Evolutionary conservation across 1,140 invertebrate species (phyloP).

Genomic region (Coenobita brevimanus): DNA sequence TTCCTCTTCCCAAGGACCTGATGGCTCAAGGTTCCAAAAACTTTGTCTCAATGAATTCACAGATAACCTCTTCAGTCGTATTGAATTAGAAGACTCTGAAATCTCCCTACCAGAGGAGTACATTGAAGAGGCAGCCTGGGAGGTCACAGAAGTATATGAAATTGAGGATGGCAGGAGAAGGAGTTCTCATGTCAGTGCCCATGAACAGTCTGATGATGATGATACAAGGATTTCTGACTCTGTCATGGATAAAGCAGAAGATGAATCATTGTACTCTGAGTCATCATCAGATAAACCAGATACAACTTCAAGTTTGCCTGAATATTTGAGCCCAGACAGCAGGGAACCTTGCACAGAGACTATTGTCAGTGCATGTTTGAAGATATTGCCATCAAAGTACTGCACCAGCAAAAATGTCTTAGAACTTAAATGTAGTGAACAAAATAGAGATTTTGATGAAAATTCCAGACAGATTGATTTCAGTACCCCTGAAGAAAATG

Average conservation of each 20-base stretch:
- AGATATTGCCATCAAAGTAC: too few relatives aligned
- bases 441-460: too few relatives aligned
- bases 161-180: background rate
- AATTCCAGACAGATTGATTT: too few relatives aligned
- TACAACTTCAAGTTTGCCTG: too few relatives aligned
- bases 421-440: too few relatives aligned
- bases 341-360: too few relatives aligned
- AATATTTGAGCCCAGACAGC: too few relatives aligned
- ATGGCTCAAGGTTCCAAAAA: background rate
- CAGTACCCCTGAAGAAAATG: too few relatives aligned
- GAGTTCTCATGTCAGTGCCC: background rate
- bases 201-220: background rate
- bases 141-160: constrained; percentile 18
- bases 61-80: constrained; percentile 43
- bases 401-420: too few relatives aligned
- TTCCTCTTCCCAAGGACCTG: background rate
- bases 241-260: background rate
- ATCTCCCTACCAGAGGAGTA: constrained; percentile 27
- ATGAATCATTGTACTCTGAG: background rate
- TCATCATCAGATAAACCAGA: too few relatives aligned
- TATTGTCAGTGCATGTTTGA: too few relatives aligned
- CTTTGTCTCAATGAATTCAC: constrained; percentile 42
- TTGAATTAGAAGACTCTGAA: constrained; percentile 43
- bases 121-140: constrained; percentile 11
- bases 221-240: background rate